These are phyloP conservation scores for Pocillopora grandis DNA, from an alignment of 92 coral and sea anemone genomes.

Conservation along the genomic window DNA sequence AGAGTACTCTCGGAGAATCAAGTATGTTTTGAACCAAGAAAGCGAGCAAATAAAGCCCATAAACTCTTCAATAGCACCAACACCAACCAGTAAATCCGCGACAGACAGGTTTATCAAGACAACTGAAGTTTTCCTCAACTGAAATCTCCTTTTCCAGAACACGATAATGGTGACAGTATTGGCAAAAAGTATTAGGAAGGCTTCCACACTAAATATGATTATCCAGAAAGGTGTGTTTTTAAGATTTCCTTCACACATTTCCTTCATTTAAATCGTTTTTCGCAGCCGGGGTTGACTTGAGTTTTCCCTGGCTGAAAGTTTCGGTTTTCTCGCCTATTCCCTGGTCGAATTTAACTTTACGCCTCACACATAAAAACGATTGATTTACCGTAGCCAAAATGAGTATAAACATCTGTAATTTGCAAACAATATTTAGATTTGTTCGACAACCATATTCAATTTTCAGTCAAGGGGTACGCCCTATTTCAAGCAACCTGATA, in stretches of 20 bases:
- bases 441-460: too few relatives aligned
- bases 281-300: too few relatives aligned
- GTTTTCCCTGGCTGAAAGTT: too few relatives aligned
- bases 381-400: too few relatives aligned
- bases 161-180: not conserved
- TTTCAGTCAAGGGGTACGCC: too few relatives aligned
- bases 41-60: not conserved
- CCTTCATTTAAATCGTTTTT: too few relatives aligned
- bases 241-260: not conserved
- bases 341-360: too few relatives aligned
- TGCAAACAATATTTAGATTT: too few relatives aligned
- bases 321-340: too few relatives aligned
- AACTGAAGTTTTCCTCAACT: not conserved
- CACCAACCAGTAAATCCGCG: conserved; percentile 9
- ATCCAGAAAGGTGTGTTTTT: not conserved
- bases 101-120: conserved; percentile 9
- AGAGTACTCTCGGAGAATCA: not conserved
- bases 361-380: too few relatives aligned
- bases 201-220: not conserved
- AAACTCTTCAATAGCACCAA: not conserved
- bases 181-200: not conserved
- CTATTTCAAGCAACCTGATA: too few relatives aligned
- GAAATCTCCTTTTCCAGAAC: not conserved
- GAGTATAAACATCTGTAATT: too few relatives aligned
- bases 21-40: not conserved